phyloP scores from a whole-genome alignment of 2,113 vertebrate genomes.

The Mastomys natalensis region DNA sequence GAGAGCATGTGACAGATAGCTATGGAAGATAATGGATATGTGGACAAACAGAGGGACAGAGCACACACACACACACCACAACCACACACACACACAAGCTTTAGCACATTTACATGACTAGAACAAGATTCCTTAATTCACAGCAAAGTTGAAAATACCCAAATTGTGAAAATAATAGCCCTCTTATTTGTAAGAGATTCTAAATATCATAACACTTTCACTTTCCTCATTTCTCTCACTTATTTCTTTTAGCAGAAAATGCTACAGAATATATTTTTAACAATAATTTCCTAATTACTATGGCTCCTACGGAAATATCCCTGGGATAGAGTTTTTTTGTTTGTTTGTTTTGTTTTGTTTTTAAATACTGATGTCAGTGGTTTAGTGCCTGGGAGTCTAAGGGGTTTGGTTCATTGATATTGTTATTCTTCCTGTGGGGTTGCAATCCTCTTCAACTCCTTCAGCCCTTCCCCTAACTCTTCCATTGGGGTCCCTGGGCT shows the following conservation, averaged over 20 bases:
- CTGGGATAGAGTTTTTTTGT: not conserved
- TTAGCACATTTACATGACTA: not conserved
- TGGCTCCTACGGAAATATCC: not conserved
- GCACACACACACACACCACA: too few species aligned
- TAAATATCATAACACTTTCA: slow-evolving; percentile 33
- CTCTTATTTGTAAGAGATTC: not conserved
- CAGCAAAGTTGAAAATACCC: not conserved
- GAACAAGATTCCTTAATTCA: slow-evolving; percentile 12
- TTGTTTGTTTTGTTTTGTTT: not conserved
- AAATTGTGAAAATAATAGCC: slow-evolving; percentile 13
- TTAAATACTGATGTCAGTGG: not conserved
- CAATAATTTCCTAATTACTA: not conserved
- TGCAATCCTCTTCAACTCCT: too few species aligned
- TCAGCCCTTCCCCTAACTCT: too few species aligned
- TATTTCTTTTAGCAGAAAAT: not conserved
- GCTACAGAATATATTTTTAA: slow-evolving; percentile 44
- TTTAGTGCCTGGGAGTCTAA: too few species aligned
- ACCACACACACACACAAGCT: not conserved
- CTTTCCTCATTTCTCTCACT: not conserved
- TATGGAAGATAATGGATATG: not conserved
- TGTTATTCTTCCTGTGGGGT: too few species aligned
- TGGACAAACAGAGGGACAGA: not conserved
- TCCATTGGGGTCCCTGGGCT: too few species aligned
- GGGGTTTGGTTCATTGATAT: too few species aligned
- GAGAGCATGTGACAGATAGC: not conserved